Conservation (phyloP, 2,113 vertebrate species). For the Macrotus californicus region DNA sequence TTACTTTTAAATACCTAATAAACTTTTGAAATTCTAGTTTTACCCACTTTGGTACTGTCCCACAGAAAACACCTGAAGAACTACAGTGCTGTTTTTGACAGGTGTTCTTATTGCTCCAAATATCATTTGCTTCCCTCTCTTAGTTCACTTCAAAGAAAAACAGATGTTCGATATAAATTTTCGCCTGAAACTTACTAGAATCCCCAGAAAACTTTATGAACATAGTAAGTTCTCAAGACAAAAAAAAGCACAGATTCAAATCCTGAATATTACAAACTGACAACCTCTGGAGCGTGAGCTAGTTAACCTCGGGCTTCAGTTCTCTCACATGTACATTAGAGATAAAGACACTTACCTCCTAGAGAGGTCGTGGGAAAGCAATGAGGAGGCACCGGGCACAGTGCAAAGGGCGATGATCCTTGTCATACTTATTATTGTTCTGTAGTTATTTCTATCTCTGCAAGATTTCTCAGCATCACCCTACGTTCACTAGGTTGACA, state of each 20-base stretch:
- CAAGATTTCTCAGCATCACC: background rate
- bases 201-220: constrained; percentile 34
- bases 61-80: constrained; percentile 7
- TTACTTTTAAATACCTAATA: constrained; percentile 20
- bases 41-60: background rate
- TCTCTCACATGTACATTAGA: background rate
- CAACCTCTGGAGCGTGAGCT: background rate
- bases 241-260: background rate
- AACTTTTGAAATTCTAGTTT: constrained; percentile 32
- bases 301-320: background rate
- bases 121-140: background rate
- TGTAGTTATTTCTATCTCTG: background rate
- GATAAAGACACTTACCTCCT: background rate
- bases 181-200: constrained; percentile 17
- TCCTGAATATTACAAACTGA: background rate
- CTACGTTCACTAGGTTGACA: background rate
- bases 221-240: background rate
- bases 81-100: background rate
- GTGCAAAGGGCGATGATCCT: background rate
- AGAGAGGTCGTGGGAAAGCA: background rate
- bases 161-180: constrained; percentile 41
- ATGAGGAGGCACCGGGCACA: fast-evolving
- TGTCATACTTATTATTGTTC: background rate
- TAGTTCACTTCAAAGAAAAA: constrained; percentile 42
- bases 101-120: constrained; percentile 24